Evolutionary conservation across 1,140 invertebrate genomes (phyloP).

Genomic region (Bombus waltoni): DNA sequence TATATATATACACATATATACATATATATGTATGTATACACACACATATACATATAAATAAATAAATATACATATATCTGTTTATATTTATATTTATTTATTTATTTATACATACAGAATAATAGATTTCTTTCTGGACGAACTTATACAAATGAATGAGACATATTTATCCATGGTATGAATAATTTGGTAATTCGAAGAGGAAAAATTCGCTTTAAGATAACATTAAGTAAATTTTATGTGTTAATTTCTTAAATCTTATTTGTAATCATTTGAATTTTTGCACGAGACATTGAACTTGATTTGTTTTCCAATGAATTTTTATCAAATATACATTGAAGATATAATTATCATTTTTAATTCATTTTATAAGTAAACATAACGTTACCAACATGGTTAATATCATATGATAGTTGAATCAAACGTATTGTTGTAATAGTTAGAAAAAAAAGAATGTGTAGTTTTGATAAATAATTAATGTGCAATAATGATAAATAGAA

Average conservation of each 20-base stretch:
- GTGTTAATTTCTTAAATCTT: background rate
- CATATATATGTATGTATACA: conserved; percentile 70
- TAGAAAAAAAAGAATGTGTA: background rate
- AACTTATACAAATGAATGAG: background rate
- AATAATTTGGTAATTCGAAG: background rate
- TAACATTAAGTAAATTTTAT: background rate
- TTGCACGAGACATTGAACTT: background rate
- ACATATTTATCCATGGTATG: background rate
- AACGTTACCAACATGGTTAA: background rate
- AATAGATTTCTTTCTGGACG: conserved; percentile 35
- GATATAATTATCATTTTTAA: background rate
- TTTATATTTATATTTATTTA: background rate
- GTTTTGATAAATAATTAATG: background rate
- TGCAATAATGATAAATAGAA: conserved; percentile 14
- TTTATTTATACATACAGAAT: conserved; percentile 37
- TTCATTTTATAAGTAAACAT: background rate
- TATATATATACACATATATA: background rate
- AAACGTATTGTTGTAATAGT: background rate
- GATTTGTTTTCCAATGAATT: background rate
- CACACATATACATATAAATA: background rate
- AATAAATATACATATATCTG: background rate
- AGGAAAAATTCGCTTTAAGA: background rate
- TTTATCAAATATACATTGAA: background rate
- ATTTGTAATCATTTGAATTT: too few species aligned
- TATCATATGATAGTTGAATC: background rate